Percentiles rank a stretch among this genome's conserved stretches.
Conservation (phyloP, 2,888 invertebrate genomes). For the Campopleginae sp. region DNA sequence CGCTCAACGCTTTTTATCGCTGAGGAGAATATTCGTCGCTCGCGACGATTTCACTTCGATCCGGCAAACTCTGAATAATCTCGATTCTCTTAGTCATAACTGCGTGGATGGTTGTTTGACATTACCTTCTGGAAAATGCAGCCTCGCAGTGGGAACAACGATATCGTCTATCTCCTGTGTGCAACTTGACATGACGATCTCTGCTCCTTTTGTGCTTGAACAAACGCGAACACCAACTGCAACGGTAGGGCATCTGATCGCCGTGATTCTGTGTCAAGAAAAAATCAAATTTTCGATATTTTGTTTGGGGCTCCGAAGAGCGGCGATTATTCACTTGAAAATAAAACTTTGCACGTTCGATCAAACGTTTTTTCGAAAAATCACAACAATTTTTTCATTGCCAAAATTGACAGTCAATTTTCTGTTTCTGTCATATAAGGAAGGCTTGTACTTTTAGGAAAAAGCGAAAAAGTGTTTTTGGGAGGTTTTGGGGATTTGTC, state of each 20-base stretch:
- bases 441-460: neutral
- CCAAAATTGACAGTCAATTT: neutral
- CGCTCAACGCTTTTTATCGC: neutral
- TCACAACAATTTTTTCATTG: too few relatives aligned
- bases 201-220: conserved; percentile 98
- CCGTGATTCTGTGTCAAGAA: conserved; percentile 90
- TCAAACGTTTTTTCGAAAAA: too few relatives aligned
- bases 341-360: too few relatives aligned
- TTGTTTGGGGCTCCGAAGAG: neutral
- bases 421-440: neutral
- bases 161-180: conserved; percentile 96
- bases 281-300: neutral
- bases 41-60: neutral
- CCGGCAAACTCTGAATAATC: neutral
- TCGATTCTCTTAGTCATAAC: neutral
- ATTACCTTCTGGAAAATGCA: conserved; percentile 95
- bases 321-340: neutral
- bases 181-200: conserved; percentile 96
- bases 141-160: conserved; percentile 96
- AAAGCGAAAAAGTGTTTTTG: conserved; percentile 44
- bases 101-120: neutral
- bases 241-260: conserved; percentile 96
- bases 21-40: neutral
- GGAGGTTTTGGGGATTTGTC: conserved; percentile 53
- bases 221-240: conserved; percentile 95